Base-by-base conservation (phyloP, 2,888 invertebrate genomes). In the Idaea aversata region DNA sequence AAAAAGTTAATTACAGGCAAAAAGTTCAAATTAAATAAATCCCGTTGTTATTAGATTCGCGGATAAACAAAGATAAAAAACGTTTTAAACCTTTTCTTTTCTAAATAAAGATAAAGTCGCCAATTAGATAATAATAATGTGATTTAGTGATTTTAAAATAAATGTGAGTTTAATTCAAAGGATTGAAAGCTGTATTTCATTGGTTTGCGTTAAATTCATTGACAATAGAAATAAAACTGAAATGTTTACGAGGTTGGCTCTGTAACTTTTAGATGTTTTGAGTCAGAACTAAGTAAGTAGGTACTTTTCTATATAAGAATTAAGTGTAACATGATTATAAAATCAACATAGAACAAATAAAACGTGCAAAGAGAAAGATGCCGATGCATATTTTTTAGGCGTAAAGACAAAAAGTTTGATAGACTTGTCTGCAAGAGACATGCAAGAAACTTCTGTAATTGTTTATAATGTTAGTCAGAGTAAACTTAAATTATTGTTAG, bases 291-390 rank as follows among this genome's bases (percentile, higher is more conserved):
- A 67, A 67, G 35, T 63, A 67, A 38, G 47, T 67, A 63, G 36
- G 64, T 69, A 65, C 62, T 61, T 67, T 63, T 67, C 62, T 67
- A 64, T 65, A 63, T 64, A 67, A 65, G 63, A 34, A 60, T 65
- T 34, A 47, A 65, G 66, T 65, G 66, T 64, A 68, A 70, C 63
- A 69, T 65, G 60, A 38, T 62, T 61, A 66, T 62, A 71, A 70
- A 47, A 47, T 10, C 34, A 62, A 67, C 70, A 70, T 61, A 62
- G 70, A 67, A 67, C 34, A 69, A 70, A 67, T 57, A 38, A 67
- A 72, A 64, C 74, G 72, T 74, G 74, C 74, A 72, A 6, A 13
- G 67, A 72, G 67, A 70, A 65, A 66, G 58, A 66, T 66, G 65
- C 70, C 70, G 70, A 63, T 74, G 74, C 70, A 74, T 71, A 72